Conservation (phyloP, 2,113 vertebrate genomes). For the Fulica atra region DNA sequence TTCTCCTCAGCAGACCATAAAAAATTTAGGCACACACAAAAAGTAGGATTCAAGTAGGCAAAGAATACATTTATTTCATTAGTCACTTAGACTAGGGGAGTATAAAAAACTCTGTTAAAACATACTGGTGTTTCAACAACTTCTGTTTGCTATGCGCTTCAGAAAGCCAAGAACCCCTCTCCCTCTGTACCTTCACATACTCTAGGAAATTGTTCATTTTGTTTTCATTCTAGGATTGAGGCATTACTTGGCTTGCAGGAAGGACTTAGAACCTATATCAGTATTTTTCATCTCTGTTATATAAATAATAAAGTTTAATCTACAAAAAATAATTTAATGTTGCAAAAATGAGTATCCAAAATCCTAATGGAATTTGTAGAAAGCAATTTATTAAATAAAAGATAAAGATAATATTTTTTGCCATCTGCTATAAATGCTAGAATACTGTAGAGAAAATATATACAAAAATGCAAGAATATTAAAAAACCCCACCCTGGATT, state of each 20-base stretch:
- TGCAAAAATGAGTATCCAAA: slow-evolving; percentile 29
- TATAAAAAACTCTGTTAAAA: background rate
- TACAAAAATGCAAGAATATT: background rate
- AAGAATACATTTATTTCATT: background rate
- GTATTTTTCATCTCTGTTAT: background rate
- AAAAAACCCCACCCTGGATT: background rate
- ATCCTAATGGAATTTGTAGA: slow-evolving; percentile 30
- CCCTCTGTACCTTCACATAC: background rate
- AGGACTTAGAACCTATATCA: background rate
- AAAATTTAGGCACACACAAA: background rate
- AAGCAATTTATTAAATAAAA: slow-evolving; percentile 37
- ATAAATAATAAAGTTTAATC: background rate
- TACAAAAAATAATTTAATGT: background rate
- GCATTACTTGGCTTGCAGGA: background rate
- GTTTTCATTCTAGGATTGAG: background rate
- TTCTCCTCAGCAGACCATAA: background rate
- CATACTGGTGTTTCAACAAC: background rate
- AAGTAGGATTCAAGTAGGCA: background rate
- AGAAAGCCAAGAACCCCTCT: background rate
- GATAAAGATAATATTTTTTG: background rate
- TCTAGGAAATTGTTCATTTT: background rate
- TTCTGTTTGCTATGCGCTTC: background rate
- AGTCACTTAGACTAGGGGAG: background rate
- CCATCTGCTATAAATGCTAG: slow-evolving; percentile 20
- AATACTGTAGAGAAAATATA: background rate